Base-by-base conservation (phyloP, 2,888 invertebrate genomes). In the Willowsia nigromaculata region DNA sequence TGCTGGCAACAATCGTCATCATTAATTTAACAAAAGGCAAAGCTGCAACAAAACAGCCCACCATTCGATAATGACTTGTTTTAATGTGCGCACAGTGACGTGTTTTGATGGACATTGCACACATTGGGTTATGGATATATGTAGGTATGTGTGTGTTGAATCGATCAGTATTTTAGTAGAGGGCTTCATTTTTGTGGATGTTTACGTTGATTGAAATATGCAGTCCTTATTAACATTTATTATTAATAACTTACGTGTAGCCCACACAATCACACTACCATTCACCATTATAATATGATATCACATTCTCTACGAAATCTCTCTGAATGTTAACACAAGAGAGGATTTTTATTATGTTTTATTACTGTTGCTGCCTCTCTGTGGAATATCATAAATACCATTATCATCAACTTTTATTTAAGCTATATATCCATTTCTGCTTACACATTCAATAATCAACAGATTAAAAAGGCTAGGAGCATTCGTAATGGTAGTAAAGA, bases 391-490 rank as follows among this genome's bases (percentile, higher is more conserved):
- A 78, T 78, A 85, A 80, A 78, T 65, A 85, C 53, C 62, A 43
- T 62, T 78, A 50, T 68, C 62, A 65, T 65, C 86, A 87, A 56
- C 37, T 56, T 65, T 68, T 59, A 65, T 62, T 83, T 50, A 59
- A 65, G 85, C 65, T 85, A 78, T 78, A 25, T 76, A 50, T 83
- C 65, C 53, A 82, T 83, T 76, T 88, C 78, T 88, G 88, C 88
- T 88, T 88, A 47, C 83, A 76, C 68, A 88, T 88, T 53, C 76
- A 83, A 88, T 88, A 59, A 88, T 83, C 81, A 71, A 80, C 56
- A 59, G 82, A 53, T 87, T 47, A 76, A 76, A 76, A 76, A 76
- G 47, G 50, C n/a, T 50, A 27, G n/a, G 1, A 62, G 27, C 25
- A 5, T 7, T 9, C 5, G 40, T 7, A 40, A 9, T 7, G 37